phyloP scores from a whole-genome alignment of 2,113 vertebrate species.

The Dromas ardeola region DNA sequence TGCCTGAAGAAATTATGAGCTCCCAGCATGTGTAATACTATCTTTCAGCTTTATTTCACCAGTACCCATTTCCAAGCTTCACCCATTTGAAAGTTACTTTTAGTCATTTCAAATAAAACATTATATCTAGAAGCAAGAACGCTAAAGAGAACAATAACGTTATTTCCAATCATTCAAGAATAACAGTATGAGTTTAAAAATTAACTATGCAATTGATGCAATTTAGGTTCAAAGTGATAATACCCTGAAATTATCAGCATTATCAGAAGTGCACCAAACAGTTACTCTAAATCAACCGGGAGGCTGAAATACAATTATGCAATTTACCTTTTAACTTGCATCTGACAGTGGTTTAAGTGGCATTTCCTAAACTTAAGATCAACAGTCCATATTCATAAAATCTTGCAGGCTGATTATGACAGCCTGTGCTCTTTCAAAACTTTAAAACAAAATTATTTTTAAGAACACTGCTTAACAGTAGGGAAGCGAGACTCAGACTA shows the following conservation, averaged over 20 bases:
- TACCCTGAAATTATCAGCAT: background rate
- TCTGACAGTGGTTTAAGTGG: background rate
- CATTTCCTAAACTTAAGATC: background rate
- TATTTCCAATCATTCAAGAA: background rate
- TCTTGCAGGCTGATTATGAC: background rate
- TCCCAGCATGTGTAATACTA: background rate
- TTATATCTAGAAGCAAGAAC: background rate
- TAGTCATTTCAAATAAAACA: background rate
- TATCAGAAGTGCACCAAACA: background rate
- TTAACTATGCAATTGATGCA: background rate
- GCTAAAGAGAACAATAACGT: background rate
- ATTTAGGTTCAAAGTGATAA: background rate
- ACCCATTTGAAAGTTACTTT: background rate
- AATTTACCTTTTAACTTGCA: background rate
- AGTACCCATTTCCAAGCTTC: background rate
- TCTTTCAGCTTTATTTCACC: background rate
- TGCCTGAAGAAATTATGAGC: background rate
- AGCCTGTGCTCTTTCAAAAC: background rate
- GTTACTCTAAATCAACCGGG: background rate
- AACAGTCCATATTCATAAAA: background rate
- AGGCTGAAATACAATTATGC: background rate
- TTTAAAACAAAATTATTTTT: background rate
- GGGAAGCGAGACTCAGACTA: background rate
- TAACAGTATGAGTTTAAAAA: background rate
- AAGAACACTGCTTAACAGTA: background rate